Percentiles rank a stretch among this genome's conserved stretches.
phyloP scores from a whole-genome alignment of 1,140 invertebrate species.

The Drosophila melanogaster region DNA sequence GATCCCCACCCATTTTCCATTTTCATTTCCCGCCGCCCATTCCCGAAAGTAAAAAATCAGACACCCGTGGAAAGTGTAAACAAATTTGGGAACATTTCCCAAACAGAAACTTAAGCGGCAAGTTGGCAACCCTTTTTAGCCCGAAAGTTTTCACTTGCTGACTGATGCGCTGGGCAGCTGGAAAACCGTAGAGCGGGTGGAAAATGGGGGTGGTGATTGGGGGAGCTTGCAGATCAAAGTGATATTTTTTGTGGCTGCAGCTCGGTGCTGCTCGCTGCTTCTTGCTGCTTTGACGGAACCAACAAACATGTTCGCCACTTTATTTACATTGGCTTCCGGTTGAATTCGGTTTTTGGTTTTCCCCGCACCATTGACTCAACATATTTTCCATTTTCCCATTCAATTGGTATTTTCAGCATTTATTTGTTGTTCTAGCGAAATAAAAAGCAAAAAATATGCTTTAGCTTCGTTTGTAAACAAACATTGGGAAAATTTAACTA shows the following conservation, averaged over 20 bases:
- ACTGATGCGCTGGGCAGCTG: slow-evolving; percentile 67
- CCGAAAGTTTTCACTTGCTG: slow-evolving; percentile 56
- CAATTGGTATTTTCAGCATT: slow-evolving; percentile 62
- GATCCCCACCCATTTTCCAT: slow-evolving; percentile 39
- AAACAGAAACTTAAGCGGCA: slow-evolving; percentile 58
- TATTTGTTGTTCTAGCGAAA: slow-evolving; percentile 72
- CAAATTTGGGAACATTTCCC: slow-evolving; percentile 51
- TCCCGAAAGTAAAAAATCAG: slow-evolving; percentile 1
- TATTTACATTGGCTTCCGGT: slow-evolving; percentile 83
- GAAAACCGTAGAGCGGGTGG: slow-evolving; percentile 6
- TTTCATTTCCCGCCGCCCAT: slow-evolving; percentile 7
- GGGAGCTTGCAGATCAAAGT: slow-evolving; percentile 68
- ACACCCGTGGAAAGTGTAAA: slow-evolving; percentile 52
- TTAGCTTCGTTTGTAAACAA: slow-evolving; percentile 45
- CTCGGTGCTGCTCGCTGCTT: slow-evolving; percentile 33
- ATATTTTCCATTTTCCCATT: slow-evolving; percentile 36
- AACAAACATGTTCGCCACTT: slow-evolving; percentile 76
- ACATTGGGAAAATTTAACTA: slow-evolving; percentile 18
- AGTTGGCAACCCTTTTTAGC: slow-evolving; percentile 62
- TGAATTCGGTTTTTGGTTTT: slow-evolving; percentile 64
- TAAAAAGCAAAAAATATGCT: slow-evolving; percentile 73
- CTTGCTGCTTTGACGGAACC: slow-evolving; percentile 72
- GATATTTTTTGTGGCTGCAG: slow-evolving; percentile 58
- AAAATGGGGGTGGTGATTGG: slow-evolving; percentile 9
- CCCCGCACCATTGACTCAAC: slow-evolving; percentile 12